Evolutionary conservation across 2,797 vertebrate genomes (phyloP).

Genomic region (Chanos chanos): DNA sequence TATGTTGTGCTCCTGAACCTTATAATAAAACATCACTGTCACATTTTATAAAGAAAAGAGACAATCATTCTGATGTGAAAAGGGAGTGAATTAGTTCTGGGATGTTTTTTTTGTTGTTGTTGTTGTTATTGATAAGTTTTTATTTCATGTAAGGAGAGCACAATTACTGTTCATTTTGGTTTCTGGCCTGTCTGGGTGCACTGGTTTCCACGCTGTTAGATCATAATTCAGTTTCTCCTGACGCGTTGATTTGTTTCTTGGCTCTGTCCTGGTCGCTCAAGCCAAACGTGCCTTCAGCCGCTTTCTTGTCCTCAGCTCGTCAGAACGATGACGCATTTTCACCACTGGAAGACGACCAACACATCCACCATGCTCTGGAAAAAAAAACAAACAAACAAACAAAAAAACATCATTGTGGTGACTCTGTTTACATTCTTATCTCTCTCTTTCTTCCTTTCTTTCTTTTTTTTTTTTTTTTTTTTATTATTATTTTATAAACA

Average conservation of each 20-base stretch:
- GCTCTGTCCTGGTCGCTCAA: too few relatives aligned
- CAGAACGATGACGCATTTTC: constrained; percentile 53
- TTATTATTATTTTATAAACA: constrained; percentile 57
- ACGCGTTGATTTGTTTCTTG: too few relatives aligned
- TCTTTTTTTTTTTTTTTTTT: constrained; percentile 35
- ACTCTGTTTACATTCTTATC: constrained; percentile 28
- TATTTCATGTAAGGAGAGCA: constrained; percentile 16
- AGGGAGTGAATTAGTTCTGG: neutral
- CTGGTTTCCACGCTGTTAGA: too few relatives aligned
- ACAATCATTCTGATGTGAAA: constrained; percentile 49
- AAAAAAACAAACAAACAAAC: too few relatives aligned
- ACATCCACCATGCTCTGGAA: too few relatives aligned
- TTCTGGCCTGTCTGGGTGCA: too few relatives aligned
- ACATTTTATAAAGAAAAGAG: constrained; percentile 32
- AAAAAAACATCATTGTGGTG: constrained; percentile 39
- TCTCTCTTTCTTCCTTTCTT: constrained; percentile 30
- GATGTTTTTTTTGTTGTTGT: neutral
- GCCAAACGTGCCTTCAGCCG: constrained; percentile 75
- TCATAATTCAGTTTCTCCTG: too few relatives aligned
- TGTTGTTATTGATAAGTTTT: constrained; percentile 1
- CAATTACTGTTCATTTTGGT: constrained; percentile 19
- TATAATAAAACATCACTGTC: neutral
- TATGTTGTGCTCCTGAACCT: neutral
- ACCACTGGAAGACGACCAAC: constrained; percentile 13
- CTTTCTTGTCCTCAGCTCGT: constrained; percentile 64